Evolutionary conservation across 2,113 vertebrate genomes (phyloP).

Genomic region (Antennarius striatus): DNA sequence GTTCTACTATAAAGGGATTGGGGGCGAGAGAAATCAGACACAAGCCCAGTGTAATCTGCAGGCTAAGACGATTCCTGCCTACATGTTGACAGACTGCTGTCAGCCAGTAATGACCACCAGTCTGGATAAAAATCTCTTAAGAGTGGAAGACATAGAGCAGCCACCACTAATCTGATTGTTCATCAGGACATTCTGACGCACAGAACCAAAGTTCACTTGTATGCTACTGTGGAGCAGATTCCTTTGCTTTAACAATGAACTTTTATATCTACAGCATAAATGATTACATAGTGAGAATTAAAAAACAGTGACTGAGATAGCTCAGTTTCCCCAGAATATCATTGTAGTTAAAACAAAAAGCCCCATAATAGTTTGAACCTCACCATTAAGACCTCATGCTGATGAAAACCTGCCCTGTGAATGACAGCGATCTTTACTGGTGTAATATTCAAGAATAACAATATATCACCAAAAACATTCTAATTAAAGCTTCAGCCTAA

Average conservation of each 20-base stretch:
- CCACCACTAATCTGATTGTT: constrained; percentile 59
- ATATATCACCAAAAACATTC: too few species aligned
- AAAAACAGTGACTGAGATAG: neutral
- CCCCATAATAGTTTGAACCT: too few species aligned
- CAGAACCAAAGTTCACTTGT: constrained; percentile 15
- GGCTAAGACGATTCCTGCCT: constrained; percentile 56
- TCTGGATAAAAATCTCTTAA: constrained; percentile 44
- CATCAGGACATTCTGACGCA: constrained; percentile 31
- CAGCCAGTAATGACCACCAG: constrained; percentile 54
- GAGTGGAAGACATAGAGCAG: constrained; percentile 36
- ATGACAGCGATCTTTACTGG: too few species aligned
- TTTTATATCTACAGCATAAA: neutral
- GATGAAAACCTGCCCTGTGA: too few species aligned
- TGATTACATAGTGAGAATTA: neutral
- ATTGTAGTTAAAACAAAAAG: too few species aligned
- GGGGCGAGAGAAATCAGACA: constrained; percentile 12
- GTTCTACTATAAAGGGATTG: constrained; percentile 28
- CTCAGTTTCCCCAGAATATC: too few species aligned
- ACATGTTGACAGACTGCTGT: constrained; percentile 53
- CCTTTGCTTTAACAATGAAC: constrained; percentile 1
- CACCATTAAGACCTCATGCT: too few species aligned
- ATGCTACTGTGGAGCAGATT: neutral
- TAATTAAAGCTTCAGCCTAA: too few species aligned
- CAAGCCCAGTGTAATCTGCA: constrained; percentile 48
- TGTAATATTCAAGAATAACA: too few species aligned